phyloP scores from a whole-genome alignment of 2,888 invertebrate genomes.

The Brachypalpus laphriformis region DNA sequence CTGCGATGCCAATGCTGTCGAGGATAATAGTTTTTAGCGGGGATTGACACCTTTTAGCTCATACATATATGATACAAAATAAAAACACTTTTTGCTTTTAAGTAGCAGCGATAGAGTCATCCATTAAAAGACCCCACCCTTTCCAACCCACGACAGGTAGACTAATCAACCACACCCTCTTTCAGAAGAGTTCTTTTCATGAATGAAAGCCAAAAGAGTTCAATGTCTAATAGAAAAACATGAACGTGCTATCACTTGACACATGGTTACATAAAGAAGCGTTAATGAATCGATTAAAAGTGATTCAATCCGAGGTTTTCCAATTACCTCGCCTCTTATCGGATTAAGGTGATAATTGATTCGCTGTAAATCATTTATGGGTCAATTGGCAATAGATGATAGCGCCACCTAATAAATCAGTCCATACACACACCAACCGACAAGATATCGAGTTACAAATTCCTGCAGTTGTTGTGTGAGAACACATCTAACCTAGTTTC shows the following conservation, averaged over 20 bases:
- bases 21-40: too few species aligned
- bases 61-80: too few species aligned
- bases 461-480: conserved; percentile 38
- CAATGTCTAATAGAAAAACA: neutral
- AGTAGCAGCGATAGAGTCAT: too few species aligned
- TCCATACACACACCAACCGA: conserved; percentile 31
- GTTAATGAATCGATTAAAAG: neutral
- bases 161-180: neutral
- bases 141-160: neutral
- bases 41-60: too few species aligned
- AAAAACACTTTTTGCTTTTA: too few species aligned
- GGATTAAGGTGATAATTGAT: conserved; percentile 59
- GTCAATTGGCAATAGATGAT: conserved; percentile 54
- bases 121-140: too few species aligned
- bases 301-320: neutral
- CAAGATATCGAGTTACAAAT: conserved; percentile 62
- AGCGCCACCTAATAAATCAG: conserved; percentile 72
- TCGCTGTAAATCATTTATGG: conserved; percentile 56
- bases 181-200: neutral
- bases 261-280: neutral
- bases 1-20: too few species aligned
- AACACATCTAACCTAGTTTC: conserved; percentile 60
- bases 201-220: neutral
- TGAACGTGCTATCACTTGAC: neutral
- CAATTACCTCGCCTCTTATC: conserved; percentile 15